Evolutionary conservation across 2,888 invertebrate genomes (phyloP), one percentile per base, ranked within the genome.

Genomic region (Dinocampus coccinellae): DNA sequence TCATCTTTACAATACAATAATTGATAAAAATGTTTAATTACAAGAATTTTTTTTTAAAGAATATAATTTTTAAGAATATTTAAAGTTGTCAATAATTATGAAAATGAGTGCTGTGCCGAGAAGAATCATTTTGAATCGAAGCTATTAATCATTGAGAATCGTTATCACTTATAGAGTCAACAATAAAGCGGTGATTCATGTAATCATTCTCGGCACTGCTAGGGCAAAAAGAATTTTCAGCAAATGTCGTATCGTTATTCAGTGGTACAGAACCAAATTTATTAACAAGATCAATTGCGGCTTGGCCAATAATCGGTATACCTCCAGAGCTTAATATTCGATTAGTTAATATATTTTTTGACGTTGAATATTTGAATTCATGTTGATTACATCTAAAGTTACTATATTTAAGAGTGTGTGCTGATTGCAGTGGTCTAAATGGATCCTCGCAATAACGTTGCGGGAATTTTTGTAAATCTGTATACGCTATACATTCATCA

Each of bases 291-390:
- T 85, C 85, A 61, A 87, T 82, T 2, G 87, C 85, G 6, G 82
- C 80, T 67, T 85, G 86, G 10, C 84, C 85, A 26, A 86, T 83
- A 73, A 87, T 84, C 16, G 87, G 85, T 71, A 87, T 80, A 13
- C 84, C 85, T 29, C 82, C 82, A 10, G 80, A 78, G 0, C 84
- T 83, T 66, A 86, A 79, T 66, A 86, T 82, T 66, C 82, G 81
- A 39, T 81, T 78, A 7, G 85, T 82, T 63, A 87, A 76, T 39
- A 85, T 81, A 72, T 79, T 83, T 66, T 80, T 85, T 13, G 81
- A 66, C 55, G 81, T 78, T n/a, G 84, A 80, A 81, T 84, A 83
- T 52, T 83, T 84, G 13, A 79, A 73, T 24, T 76, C 75, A 39
- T 84, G 83, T 72, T 85, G 84, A 11, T 80, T 73, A 61, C 84